Evolutionary conservation across 2,113 vertebrate genomes (phyloP).

Genomic region (Dascyllus trimaculatus): DNA sequence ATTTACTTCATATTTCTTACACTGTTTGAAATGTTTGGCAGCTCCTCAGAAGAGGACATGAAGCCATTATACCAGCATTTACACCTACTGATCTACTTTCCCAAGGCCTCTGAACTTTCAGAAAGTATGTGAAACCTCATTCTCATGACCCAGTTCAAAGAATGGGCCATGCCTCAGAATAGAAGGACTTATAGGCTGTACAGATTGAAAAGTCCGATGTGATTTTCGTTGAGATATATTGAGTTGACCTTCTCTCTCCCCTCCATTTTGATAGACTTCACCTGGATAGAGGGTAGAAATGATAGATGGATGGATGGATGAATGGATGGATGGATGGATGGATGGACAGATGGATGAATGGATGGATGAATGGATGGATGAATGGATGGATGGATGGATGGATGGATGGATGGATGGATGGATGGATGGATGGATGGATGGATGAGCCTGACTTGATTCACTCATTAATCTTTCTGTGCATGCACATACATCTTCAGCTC

Average conservation of each 20-base stretch:
- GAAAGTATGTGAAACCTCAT: slow-evolving; percentile 7
- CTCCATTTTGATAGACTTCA: slow-evolving; percentile 37
- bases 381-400: neutral
- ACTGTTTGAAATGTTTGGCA: neutral
- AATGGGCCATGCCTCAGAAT: slow-evolving; percentile 8
- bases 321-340: neutral
- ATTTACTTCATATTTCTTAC: neutral
- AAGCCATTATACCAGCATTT: slow-evolving; percentile 9
- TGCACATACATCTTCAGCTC: neutral
- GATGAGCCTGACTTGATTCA: no score
- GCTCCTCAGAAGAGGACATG: neutral
- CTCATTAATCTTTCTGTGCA: neutral
- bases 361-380: no score
- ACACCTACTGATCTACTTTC: slow-evolving; percentile 6
- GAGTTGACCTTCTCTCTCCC: slow-evolving; percentile 27
- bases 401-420: neutral
- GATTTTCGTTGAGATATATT: slow-evolving; percentile 19
- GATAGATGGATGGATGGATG: slow-evolving; percentile 5
- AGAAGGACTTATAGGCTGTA: slow-evolving; percentile 14
- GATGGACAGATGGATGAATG: no score
- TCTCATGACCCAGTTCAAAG: slow-evolving; percentile 35
- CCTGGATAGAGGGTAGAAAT: neutral
- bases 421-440: no score
- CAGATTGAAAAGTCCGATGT: slow-evolving; percentile 39
- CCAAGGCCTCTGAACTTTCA: neutral